Conservation (phyloP, 2,888 invertebrate genomes). For the Cantharis lateralis region DNA sequence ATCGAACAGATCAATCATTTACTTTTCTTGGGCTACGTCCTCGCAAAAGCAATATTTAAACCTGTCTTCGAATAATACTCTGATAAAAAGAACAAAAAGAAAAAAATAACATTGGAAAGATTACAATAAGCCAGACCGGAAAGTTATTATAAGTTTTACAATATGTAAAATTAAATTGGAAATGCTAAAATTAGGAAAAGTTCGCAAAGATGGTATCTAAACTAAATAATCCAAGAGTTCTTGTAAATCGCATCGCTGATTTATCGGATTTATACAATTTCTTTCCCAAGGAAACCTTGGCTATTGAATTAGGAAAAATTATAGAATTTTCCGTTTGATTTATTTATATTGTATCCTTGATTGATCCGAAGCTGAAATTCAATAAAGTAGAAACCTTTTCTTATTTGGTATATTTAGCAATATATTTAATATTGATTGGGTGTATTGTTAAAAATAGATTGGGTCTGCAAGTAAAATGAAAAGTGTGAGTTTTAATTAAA, state of each 20-base stretch:
- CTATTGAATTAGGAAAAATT: not conserved
- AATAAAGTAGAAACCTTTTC: not conserved
- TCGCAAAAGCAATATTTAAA: no score
- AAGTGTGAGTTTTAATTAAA: not conserved
- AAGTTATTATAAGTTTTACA: no score
- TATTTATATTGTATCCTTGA: not conserved
- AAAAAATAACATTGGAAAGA: no score
- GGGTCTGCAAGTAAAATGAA: not conserved
- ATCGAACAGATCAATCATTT: no score
- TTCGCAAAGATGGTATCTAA: no score
- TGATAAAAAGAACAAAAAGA: no score
- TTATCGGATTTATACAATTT: not conserved
- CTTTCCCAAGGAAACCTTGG: not conserved
- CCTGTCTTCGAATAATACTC: no score
- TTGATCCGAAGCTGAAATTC: not conserved
- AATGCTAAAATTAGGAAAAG: not conserved
- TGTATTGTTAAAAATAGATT: not conserved
- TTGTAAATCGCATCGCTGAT: no score
- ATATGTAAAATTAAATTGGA: no score
- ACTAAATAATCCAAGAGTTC: no score
- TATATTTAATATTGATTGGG: not conserved
- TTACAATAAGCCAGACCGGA: no score
- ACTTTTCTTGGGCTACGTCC: no score
- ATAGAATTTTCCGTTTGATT: not conserved
- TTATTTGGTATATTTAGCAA: not conserved